Base-by-base conservation (phyloP, 2,113 vertebrate genomes). In the Ceratotherium simum region DNA sequence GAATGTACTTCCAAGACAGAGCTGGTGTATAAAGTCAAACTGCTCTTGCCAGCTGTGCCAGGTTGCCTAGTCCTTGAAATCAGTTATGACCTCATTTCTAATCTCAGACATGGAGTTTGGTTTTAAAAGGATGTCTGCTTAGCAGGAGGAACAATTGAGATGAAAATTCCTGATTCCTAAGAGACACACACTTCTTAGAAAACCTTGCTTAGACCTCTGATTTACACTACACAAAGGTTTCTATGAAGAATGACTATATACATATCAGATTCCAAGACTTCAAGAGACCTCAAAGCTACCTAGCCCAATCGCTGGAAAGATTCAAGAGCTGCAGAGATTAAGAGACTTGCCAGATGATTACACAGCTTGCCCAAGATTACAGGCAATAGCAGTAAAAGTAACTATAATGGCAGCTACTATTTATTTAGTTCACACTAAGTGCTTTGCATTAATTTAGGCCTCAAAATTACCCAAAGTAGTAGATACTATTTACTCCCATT, bases 161-260 rank as follows among this genome's bases (percentile, higher is more conserved):
- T 91, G 73, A 92, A 95, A 96, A 91, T 84, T 82, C 25, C 56
- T 73, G 13, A 82, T 86, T 91, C 36, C 60, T 86, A 67, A 93
- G 42, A 39, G 48, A 78, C 16, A 78, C 5, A 33, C 6, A 56
- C 9, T 64, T 90, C 60, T 67, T 82, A 25, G 76, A 90, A 95
- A 97, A 92, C 3, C 36, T 95, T 88, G 20, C 23, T 90, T 69
- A 62, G 46, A 56, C 42, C 48, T 73, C 48, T n/a, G 60, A 72
- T 78, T 54, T 67, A 86, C 93, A 51, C 23, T 69, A 82, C 29
- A 33, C 56, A 79, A 58, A 83, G 20, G n/a, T 92, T 81, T 82
- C 79, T 83, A 56, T 90, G 42, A 90, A 72, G 65, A 80, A 82
- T 64, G 72, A 54, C 13, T 54, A 14, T 54, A 54, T 54, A 54